Base-by-base conservation (phyloP, 1,140 invertebrate species). In the Antheraea mylitta region DNA sequence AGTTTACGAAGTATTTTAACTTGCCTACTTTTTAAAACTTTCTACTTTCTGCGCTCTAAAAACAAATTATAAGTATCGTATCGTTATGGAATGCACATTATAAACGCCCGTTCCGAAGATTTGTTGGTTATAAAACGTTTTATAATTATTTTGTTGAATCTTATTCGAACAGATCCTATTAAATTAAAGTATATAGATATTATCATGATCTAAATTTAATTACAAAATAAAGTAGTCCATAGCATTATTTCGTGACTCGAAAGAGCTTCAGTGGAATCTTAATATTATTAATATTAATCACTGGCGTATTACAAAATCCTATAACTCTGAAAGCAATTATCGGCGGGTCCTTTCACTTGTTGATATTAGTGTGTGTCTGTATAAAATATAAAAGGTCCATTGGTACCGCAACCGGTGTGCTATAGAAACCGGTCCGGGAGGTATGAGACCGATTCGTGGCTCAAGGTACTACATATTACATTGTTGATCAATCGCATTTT, bases 41-140 rank as follows among this genome's bases (percentile, higher is more conserved):
- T 91, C 89, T 91, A 91, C 87, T 90, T 91, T 91, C 88, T 87
- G 87, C 87, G 89, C 89, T 91, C 89, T 89, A 90, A 90, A 91
- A 90, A 91, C 81, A 86, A 85, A 87, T 84, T 85, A 86, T 81
- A 84, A 61, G 83, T 85, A 86, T 85, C 80, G 79, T 82, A 88
- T 81, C 73, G 77, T 81, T 83, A 84, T 85, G 79, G 82, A 85
- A 83, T 84, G 77, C 76, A 81, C 78, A 82, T 80, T 84, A 82
- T 82, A 83, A 87, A 80, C 79, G 77, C 75, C 70, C 71, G 78
- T 76, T 75, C 74, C 71, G 68, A 70, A 77, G 77, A 82, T 79
- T 79, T 85, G 80, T 84, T 68, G 76, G 70, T 72, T 73, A 62
- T 38, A 69, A 76, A 69, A 65, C 67, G 37, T 67, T 38, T 48